Percentiles rank a stretch among this genome's conserved stretches.
phyloP scores from a whole-genome alignment of 2,888 invertebrate species.

The Amblyjoppa proteus region DNA sequence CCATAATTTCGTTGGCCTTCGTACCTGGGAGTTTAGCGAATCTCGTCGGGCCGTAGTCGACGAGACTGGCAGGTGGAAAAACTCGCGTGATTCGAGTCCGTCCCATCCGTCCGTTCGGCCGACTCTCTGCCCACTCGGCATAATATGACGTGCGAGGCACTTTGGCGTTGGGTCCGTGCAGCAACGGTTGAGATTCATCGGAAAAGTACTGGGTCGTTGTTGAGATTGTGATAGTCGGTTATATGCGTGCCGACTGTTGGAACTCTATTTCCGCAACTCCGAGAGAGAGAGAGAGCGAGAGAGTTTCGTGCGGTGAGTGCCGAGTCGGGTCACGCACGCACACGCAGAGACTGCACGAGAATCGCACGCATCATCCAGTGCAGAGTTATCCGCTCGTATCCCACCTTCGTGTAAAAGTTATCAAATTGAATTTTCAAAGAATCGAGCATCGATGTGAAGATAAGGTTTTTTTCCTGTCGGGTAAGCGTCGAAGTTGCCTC shows the following conservation, averaged over 20 bases:
- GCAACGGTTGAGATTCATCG: slow-evolving; percentile 35
- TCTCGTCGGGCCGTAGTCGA: slow-evolving; percentile 24
- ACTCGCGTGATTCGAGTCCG: slow-evolving; percentile 48
- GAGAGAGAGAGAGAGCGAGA: slow-evolving; percentile 26
- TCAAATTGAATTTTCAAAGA: background rate
- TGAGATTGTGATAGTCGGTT: slow-evolving; percentile 15
- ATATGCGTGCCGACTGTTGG: slow-evolving; percentile 19
- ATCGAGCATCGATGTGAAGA: background rate
- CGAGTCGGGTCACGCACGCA: slow-evolving; percentile 44
- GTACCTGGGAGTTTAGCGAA: background rate
- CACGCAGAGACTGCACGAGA: slow-evolving; percentile 42
- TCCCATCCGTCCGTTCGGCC: slow-evolving; percentile 28
- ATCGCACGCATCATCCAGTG: slow-evolving; percentile 43
- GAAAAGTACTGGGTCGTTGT: slow-evolving; percentile 31
- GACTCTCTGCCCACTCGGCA: slow-evolving; percentile 18
- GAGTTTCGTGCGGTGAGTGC: background rate
- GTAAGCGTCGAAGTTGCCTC: too few relatives aligned
- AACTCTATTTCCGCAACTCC: slow-evolving; percentile 34
- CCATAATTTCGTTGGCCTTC: slow-evolving; percentile 11
- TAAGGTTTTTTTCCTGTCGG: background rate
- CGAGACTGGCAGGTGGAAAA: slow-evolving; percentile 53
- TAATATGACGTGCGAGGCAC: slow-evolving; percentile 16
- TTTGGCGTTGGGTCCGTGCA: slow-evolving; percentile 1
- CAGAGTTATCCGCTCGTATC: background rate
- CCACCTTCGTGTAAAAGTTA: background rate